Base-by-base conservation (phyloP, 1,140 invertebrate genomes). In the Diprion similis region DNA sequence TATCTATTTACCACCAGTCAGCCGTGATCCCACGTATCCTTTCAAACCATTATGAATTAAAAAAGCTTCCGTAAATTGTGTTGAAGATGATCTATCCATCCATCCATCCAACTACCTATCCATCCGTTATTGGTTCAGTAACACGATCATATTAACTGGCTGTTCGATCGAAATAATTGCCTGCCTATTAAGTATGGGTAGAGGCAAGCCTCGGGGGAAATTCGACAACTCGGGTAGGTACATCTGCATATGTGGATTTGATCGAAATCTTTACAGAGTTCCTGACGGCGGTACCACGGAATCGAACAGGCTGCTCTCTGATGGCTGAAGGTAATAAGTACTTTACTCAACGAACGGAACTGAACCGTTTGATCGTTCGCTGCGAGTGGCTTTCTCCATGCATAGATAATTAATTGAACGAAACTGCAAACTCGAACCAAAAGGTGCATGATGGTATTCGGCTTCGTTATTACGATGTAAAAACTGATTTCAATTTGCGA, bases 141-240 rank as follows among this genome's bases (percentile, higher is more conserved):
- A 59, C 9, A 13, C n/a, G n/a, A 59, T 59, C 9, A 8, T 59
- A 59, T 59, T 59, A 59, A 13, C 51, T 15, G 51, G 11, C 51
- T 59, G 51, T 59, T 59, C n/a, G 51, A 59, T 59, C 51, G 51
- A 17, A 59, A 59, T 59, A 59, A 59, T 59, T 59, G 51, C 6
- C 51, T 59, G 51, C 51, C 11, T 59, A 59, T 59, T 59, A 15
- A 59, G 51, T 15, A 17, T 15, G n/a, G 51, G 6, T 59, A 59
- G 51, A 59, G 51, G 51, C 11, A 59, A 59, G 51, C 51, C 51
- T 59, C n/a, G 51, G 9, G 51, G 51, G 11, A 17, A 10, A 59
- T 59, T 59, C 11, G n/a, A 59, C 51, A 59, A 15, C n/a, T 37
- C 24, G 2, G 24, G 24, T 37, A 37, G 24, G 51, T 59, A 59